A percentile compares a stretch with the other conserved stretches of the same genome.
Evolutionary conservation across 2,888 invertebrate genomes (phyloP).

Genomic region (Pelosia muscerda): DNA sequence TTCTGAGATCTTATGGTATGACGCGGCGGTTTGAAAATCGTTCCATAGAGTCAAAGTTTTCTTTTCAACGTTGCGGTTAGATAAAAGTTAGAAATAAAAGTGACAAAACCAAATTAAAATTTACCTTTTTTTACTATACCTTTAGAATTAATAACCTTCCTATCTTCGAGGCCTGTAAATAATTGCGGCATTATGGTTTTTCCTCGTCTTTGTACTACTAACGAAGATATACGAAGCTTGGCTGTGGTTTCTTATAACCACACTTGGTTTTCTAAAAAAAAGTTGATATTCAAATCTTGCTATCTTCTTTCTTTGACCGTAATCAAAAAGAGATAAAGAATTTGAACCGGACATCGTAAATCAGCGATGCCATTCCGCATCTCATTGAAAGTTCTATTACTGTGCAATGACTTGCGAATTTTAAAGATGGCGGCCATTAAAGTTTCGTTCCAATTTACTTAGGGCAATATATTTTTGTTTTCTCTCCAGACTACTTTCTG

Average conservation of each 20-base stretch:
- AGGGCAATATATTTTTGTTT: conserved; percentile 61
- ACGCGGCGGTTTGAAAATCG: too few relatives aligned
- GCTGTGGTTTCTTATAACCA: too few relatives aligned
- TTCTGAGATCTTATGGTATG: too few relatives aligned
- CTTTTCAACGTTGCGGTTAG: too few relatives aligned
- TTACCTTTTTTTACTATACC: neutral
- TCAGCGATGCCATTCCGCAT: conserved; percentile 18
- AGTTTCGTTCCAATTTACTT: conserved; percentile 42
- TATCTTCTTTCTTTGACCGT: neutral
- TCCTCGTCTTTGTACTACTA: neutral
- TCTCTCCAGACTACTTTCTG: conserved; percentile 54
- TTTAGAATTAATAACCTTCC: neutral
- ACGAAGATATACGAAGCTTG: neutral
- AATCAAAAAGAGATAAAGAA: neutral
- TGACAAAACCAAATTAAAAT: too few relatives aligned
- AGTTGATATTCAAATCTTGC: neutral
- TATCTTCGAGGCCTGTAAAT: neutral
- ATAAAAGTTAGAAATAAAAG: too few relatives aligned
- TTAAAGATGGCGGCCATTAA: conserved; percentile 35
- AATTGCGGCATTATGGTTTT: neutral
- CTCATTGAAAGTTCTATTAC: conserved; percentile 27
- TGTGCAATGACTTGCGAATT: conserved; percentile 38
- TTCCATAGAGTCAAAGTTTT: too few relatives aligned
- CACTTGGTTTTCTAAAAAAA: neutral
- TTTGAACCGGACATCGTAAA: conserved; percentile 23